Evolutionary conservation across 2,113 vertebrate genomes (phyloP).

Genomic region (Lanius ludovicianus): DNA sequence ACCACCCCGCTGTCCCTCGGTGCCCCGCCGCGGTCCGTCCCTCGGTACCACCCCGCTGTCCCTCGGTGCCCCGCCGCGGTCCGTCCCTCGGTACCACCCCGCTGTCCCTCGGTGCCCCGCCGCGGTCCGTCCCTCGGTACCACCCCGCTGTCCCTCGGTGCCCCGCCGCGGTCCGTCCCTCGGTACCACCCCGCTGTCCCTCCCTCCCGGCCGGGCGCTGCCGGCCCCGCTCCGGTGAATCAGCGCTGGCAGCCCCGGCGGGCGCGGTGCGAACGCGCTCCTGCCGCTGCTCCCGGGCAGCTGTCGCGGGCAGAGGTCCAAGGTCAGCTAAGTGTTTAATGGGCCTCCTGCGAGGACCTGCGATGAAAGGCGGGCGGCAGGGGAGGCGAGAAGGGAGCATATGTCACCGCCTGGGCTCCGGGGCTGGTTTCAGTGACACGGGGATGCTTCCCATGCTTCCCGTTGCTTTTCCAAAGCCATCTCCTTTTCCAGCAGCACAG

Average conservation of each 20-base stretch:
- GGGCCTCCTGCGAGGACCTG: conserved; percentile 53
- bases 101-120: no score
- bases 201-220: neutral
- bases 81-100: no score
- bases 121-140: no score
- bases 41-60: no score
- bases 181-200: no score
- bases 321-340: conserved; percentile 55
- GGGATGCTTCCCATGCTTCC: neutral
- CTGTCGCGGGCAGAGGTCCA: conserved; percentile 47
- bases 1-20: no score
- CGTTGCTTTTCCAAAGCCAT: rapidly evolving
- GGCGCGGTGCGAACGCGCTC: neutral
- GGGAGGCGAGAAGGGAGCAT: conserved; percentile 10
- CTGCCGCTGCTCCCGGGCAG: neutral
- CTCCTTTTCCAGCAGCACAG: neutral
- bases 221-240: neutral
- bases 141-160: no score
- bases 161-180: no score
- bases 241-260: neutral
- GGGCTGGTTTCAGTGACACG: neutral
- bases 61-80: no score
- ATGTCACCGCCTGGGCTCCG: neutral
- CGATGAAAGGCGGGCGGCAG: neutral
- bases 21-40: no score